phyloP scores from a whole-genome alignment of 2,797 vertebrate species.

The Brotogeris chrysoptera region DNA sequence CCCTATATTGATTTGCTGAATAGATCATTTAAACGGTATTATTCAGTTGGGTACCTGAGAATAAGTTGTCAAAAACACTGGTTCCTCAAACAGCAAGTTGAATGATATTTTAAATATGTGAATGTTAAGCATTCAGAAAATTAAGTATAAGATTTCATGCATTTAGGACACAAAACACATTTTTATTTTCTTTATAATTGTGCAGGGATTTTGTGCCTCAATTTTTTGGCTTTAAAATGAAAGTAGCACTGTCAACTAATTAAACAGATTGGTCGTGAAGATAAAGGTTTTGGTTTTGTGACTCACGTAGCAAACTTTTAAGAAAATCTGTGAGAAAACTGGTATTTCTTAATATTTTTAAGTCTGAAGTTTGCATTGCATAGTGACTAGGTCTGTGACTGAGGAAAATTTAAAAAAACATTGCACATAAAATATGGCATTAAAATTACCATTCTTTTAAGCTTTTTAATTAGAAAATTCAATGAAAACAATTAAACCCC shows the following conservation, averaged over 20 bases:
- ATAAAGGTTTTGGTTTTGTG: not conserved
- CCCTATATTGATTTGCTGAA: not conserved
- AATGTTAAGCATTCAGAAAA: not conserved
- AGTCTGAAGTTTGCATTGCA: not conserved
- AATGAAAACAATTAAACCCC: not conserved
- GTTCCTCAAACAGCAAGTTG: accelerated
- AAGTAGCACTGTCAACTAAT: not conserved
- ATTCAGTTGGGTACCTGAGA: not conserved
- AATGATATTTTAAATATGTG: not conserved
- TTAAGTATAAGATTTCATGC: not conserved
- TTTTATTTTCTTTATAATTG: not conserved
- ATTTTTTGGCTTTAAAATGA: not conserved
- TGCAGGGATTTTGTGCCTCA: not conserved
- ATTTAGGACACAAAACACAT: not conserved
- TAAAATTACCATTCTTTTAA: not conserved
- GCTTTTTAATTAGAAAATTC: not conserved
- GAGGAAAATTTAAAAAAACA: not conserved
- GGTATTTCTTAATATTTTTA: not conserved
- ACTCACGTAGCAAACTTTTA: not conserved
- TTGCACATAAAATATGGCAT: not conserved
- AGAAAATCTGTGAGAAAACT: not conserved
- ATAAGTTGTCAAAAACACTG: not conserved
- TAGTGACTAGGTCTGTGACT: not conserved
- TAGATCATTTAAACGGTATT: not conserved
- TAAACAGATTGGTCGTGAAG: not conserved